A percentile compares a stretch with the other conserved stretches of the same genome.
These are phyloP conservation scores for Phanerotoma sp. DNA, from an alignment of 2,888 invertebrate species.

Conservation along the genomic window DNA sequence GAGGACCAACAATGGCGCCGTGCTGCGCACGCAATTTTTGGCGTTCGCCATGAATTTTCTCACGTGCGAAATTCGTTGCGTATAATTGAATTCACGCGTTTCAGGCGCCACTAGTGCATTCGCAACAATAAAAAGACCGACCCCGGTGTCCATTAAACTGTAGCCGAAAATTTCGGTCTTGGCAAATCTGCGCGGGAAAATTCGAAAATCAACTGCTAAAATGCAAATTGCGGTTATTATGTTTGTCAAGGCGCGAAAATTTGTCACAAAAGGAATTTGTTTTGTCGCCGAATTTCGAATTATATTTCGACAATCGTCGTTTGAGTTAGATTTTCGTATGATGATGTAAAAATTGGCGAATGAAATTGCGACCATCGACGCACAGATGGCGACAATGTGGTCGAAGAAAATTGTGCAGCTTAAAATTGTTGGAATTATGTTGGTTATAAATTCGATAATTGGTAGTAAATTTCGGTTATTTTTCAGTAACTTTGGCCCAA, in stretches of 20 bases:
- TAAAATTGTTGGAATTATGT: constrained; percentile 48
- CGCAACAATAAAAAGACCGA: constrained; percentile 81
- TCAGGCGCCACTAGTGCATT: constrained; percentile 76
- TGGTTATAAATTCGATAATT: constrained; percentile 47
- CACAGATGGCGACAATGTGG: not conserved
- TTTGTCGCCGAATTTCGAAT: too few species aligned
- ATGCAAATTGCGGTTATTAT: constrained; percentile 79
- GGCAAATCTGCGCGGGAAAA: constrained; percentile 82
- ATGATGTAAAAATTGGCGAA: constrained; percentile 38
- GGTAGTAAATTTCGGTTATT: constrained; percentile 37
- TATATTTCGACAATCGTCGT: too few species aligned
- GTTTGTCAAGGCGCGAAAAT: constrained; percentile 70
- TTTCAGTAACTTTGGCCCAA: constrained; percentile 25
- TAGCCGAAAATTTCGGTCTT: constrained; percentile 87
- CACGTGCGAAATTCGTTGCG: constrained; percentile 26
- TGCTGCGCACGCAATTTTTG: constrained; percentile 48
- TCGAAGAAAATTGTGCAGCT: constrained; percentile 51
- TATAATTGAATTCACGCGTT: constrained; percentile 45
- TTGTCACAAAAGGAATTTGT: constrained; percentile 62
- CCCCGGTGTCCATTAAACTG: constrained; percentile 94
- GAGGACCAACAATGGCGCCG: constrained; percentile 61
- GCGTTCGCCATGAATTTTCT: constrained; percentile 37
- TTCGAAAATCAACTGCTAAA: constrained; percentile 88
- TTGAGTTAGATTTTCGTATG: constrained; percentile 15
- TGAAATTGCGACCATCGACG: constrained; percentile 37